phyloP scores from a whole-genome alignment of 64 coral and sea anemone genomes.

The Platygyra sinensis region DNA sequence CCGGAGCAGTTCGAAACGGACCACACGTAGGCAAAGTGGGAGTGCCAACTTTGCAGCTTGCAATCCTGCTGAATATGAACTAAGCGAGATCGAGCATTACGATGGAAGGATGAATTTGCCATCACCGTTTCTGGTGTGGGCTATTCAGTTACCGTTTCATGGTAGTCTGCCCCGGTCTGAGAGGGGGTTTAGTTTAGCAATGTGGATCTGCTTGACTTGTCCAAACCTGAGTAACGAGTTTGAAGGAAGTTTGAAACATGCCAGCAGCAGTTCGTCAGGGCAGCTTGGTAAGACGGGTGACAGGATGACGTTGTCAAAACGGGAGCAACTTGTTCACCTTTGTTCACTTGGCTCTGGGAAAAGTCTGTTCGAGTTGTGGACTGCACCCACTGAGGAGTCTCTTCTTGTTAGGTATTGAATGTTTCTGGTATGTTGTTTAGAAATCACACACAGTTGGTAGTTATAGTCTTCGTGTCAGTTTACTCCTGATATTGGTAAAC shows the following conservation, averaged over 20 bases:
- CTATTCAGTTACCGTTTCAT: slow-evolving; percentile 55
- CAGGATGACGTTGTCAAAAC: background rate
- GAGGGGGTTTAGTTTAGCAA: slow-evolving; percentile 47
- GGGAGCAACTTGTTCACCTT: slow-evolving; percentile 37
- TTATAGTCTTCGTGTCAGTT: too few species aligned
- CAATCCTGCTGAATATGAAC: background rate
- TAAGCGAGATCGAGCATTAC: background rate
- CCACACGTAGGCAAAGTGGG: background rate
- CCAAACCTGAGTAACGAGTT: background rate
- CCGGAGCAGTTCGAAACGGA: background rate
- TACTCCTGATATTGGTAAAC: too few species aligned
- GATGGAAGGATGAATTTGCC: slow-evolving; percentile 38
- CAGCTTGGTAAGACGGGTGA: background rate
- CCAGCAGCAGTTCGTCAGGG: background rate
- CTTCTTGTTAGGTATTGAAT: slow-evolving; percentile 46
- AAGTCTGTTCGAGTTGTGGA: slow-evolving; percentile 61
- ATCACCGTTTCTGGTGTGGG: slow-evolving; percentile 42
- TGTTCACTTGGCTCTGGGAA: slow-evolving; percentile 63
- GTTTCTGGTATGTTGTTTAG: background rate
- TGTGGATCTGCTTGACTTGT: slow-evolving; percentile 47
- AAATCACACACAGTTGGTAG: too few species aligned
- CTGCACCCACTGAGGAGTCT: slow-evolving; percentile 9
- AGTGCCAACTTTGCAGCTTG: background rate
- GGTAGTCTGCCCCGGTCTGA: slow-evolving; percentile 34
- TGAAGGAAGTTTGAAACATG: background rate